Conservation (phyloP, 2,113 vertebrate genomes). For the Suncus etruscus region DNA sequence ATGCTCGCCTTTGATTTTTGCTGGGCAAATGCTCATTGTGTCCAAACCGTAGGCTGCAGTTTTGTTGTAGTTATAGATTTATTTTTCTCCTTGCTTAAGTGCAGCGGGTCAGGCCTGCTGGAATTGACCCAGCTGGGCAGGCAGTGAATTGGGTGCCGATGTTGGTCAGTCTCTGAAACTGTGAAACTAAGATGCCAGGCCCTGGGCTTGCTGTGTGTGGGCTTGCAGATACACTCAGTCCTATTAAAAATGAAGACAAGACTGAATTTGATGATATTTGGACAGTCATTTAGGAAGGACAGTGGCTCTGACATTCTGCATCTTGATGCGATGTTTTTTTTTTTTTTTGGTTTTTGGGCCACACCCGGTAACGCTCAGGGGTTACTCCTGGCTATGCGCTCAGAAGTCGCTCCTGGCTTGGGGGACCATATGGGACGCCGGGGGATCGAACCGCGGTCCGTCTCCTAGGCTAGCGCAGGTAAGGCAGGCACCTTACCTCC, state of each 20-base stretch:
- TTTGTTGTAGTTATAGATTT: neutral
- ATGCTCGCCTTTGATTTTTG: conserved; percentile 16
- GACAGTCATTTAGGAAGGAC: neutral
- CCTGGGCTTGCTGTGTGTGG: neutral
- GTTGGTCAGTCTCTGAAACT: neutral
- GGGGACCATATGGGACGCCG: too few relatives aligned
- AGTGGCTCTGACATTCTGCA: neutral
- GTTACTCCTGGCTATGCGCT: too few relatives aligned
- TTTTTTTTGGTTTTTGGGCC: too few relatives aligned
- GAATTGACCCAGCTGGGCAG: neutral
- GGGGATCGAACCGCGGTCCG: too few relatives aligned
- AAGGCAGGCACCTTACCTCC: too few relatives aligned
- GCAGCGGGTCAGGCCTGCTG: neutral
- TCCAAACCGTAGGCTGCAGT: conserved; percentile 12
- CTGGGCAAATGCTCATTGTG: neutral
- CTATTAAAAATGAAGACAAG: neutral
- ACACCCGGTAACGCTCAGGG: too few relatives aligned
- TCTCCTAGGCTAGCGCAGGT: too few relatives aligned
- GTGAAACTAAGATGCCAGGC: neutral
- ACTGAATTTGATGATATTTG: neutral
- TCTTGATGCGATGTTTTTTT: neutral
- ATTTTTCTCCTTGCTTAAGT: neutral
- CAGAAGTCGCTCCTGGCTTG: too few relatives aligned
- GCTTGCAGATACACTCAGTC: neutral
- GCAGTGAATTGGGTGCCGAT: neutral